These are phyloP conservation scores for Desmodus rotundus DNA, from an alignment of 2,113 vertebrate species.

Conservation along the genomic window DNA sequence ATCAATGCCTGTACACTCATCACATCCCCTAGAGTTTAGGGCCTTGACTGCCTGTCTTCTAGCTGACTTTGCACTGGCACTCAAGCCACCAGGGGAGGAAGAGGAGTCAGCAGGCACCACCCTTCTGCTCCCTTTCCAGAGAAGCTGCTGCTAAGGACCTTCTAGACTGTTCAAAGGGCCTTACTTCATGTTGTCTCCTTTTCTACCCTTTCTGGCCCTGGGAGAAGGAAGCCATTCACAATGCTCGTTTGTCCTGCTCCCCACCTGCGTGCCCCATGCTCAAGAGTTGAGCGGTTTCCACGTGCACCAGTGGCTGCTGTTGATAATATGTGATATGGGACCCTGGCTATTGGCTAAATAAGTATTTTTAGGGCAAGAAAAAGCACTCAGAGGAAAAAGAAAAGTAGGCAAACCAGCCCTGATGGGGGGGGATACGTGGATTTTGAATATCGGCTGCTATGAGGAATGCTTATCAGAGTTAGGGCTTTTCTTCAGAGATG, in stretches of 20 bases:
- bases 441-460: slow-evolving; percentile 63
- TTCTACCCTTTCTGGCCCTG: slow-evolving; percentile 69
- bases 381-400: slow-evolving; percentile 13
- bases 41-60: too few relatives aligned
- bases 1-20: too few relatives aligned
- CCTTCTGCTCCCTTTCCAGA: slow-evolving; percentile 52
- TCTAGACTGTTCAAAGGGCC: slow-evolving; percentile 73
- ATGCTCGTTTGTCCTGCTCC: neutral
- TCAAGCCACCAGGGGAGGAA: neutral
- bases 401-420: slow-evolving; percentile 25
- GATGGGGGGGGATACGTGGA: neutral
- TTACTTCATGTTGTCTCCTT: slow-evolving; percentile 78
- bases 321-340: slow-evolving; percentile 50
- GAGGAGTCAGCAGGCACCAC: slow-evolving; percentile 53
- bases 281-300: slow-evolving; percentile 72
- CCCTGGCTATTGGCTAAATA: slow-evolving; percentile 39
- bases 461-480: slow-evolving; percentile 63
- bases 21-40: too few relatives aligned
- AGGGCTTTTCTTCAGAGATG: slow-evolving; percentile 62
- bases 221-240: slow-evolving; percentile 53
- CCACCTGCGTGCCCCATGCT: neutral
- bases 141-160: slow-evolving; percentile 79
- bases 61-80: neutral
- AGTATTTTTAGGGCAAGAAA: slow-evolving; percentile 35
- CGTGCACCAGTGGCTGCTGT: slow-evolving; percentile 1